These are phyloP conservation scores for Paracentrotus lividus DNA, from an alignment of 53 echinoderm and acorn worm species.

Conservation along the genomic window DNA sequence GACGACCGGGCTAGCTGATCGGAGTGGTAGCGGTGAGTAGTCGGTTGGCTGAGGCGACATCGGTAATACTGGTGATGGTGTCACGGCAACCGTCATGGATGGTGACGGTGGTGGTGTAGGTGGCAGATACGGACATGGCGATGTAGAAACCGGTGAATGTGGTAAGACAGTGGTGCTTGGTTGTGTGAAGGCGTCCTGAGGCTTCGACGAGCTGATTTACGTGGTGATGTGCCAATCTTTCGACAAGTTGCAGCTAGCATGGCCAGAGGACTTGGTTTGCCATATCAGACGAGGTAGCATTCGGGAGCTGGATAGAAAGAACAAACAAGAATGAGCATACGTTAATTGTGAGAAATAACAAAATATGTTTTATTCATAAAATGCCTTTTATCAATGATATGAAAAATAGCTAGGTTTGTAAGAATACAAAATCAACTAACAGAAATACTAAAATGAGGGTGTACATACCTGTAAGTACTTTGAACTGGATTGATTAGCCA, in stretches of 20 bases:
- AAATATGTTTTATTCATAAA: too few relatives aligned
- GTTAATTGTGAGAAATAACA: background rate
- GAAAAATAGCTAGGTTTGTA: too few relatives aligned
- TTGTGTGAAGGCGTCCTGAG: background rate
- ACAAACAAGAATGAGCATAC: background rate
- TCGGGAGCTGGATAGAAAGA: constrained; percentile 77
- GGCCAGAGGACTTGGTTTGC: constrained; percentile 91
- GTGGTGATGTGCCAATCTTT: constrained; percentile 78
- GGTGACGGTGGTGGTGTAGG: constrained; percentile 56
- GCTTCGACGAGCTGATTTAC: constrained; percentile 53
- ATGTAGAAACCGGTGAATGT: background rate
- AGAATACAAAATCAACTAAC: too few relatives aligned
- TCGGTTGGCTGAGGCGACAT: constrained; percentile 6
- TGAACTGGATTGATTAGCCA: background rate
- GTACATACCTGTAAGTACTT: constrained; percentile 45
- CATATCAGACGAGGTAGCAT: constrained; percentile 60
- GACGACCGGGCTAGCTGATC: constrained; percentile 23
- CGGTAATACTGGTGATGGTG: background rate
- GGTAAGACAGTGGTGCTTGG: background rate
- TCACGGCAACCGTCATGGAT: background rate
- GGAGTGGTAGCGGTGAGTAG: background rate
- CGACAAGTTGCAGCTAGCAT: constrained; percentile 89
- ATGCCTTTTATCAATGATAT: too few relatives aligned
- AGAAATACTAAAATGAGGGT: background rate
- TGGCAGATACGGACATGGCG: constrained; percentile 14